Percentiles rank a stretch among this genome's conserved stretches.
phyloP scores from a whole-genome alignment of 2,797 vertebrate species.

The Gymnoscopelus braueri region DNA sequence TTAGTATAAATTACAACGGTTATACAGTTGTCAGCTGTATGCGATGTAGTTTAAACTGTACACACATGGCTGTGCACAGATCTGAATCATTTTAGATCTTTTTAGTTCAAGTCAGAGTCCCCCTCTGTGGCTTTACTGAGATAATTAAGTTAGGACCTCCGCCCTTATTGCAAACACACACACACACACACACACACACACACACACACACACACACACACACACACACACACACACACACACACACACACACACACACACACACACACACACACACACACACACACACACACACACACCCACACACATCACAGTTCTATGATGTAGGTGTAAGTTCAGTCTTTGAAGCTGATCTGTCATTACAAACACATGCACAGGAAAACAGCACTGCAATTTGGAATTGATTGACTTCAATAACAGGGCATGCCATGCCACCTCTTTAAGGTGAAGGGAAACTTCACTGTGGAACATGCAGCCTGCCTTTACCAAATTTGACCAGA shows the following conservation, averaged over 20 bases:
- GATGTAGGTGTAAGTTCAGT: slow-evolving; percentile 1
- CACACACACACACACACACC: slow-evolving; percentile 7
- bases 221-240: slow-evolving; percentile 1
- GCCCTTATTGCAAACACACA: slow-evolving; percentile 4
- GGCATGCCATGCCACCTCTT: background rate
- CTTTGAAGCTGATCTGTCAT: slow-evolving; percentile 23
- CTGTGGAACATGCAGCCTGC: background rate
- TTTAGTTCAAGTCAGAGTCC: background rate
- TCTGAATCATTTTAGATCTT: too few relatives aligned
- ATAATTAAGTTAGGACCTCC: slow-evolving; percentile 11
- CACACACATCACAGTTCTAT: background rate
- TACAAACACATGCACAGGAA: slow-evolving; percentile 12
- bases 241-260: background rate
- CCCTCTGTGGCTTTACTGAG: background rate
- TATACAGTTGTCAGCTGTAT: too few relatives aligned
- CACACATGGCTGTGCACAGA: too few relatives aligned
- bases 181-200: background rate
- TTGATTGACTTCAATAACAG: slow-evolving; percentile 9
- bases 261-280: slow-evolving; percentile 1
- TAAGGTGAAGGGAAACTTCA: slow-evolving; percentile 7
- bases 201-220: background rate
- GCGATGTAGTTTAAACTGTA: too few relatives aligned
- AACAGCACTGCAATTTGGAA: slow-evolving; percentile 1
- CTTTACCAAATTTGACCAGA: slow-evolving; percentile 7
- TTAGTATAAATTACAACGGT: too few relatives aligned